Evolutionary conservation across 1,140 invertebrate species (phyloP).

Genomic region (Heliconius hewitsoni): DNA sequence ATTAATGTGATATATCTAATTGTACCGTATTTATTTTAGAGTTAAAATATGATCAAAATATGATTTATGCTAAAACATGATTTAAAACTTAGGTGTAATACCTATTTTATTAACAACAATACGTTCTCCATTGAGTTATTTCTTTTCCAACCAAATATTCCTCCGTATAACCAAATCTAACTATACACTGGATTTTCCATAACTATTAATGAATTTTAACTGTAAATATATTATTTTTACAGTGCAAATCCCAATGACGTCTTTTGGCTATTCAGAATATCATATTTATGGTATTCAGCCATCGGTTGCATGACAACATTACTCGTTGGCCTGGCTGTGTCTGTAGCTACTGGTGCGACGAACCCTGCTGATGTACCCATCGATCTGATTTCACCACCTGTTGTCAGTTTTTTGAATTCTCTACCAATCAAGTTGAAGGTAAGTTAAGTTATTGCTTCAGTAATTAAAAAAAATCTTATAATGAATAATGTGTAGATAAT

Average conservation of each 20-base stretch:
- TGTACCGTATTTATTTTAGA: too few relatives aligned
- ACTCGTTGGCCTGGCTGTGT: conserved; percentile 86
- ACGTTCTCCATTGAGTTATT: too few relatives aligned
- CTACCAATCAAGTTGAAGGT: conserved; percentile 72
- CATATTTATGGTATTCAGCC: conserved; percentile 87
- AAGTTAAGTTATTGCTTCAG: conserved; percentile 14
- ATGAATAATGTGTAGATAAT: too few relatives aligned
- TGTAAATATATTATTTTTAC: conserved; percentile 34
- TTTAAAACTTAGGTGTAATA: too few relatives aligned
- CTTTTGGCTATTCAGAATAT: conserved; percentile 84
- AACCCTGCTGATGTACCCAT: conserved; percentile 79
- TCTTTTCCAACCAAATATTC: too few relatives aligned
- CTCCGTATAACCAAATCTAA: too few relatives aligned
- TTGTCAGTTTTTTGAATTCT: conserved; percentile 64
- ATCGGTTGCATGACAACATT: conserved; percentile 88
- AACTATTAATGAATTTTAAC: not conserved
- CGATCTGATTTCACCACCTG: conserved; percentile 74
- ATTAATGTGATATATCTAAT: too few relatives aligned
- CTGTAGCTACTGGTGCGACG: conserved; percentile 83
- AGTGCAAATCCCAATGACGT: conserved; percentile 63
- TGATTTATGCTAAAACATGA: too few relatives aligned
- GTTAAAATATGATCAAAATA: too few relatives aligned
- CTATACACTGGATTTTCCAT: not conserved
- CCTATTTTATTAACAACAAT: too few relatives aligned
- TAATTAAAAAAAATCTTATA: not conserved